These are phyloP conservation scores for Heterodera carotae DNA, from an alignment of 1,140 invertebrate genomes.

Conservation along the genomic window DNA sequence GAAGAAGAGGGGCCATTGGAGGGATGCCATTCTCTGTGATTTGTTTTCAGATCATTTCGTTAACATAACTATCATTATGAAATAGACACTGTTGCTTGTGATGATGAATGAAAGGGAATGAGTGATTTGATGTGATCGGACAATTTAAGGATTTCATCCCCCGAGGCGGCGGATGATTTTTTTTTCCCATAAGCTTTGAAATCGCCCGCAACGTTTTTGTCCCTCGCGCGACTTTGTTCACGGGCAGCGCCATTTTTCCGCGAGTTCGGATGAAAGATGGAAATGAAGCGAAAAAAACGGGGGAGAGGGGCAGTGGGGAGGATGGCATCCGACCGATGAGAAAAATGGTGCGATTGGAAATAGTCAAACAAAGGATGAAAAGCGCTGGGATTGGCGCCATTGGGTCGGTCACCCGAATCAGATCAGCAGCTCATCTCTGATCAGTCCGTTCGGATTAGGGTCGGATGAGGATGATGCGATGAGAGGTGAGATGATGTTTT, in stretches of 20 bases:
- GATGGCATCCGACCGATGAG: neutral
- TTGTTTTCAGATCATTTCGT: no score
- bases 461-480: neutral
- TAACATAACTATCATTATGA: no score
- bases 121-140: neutral
- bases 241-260: neutral
- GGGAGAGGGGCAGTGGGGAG: no score
- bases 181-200: neutral
- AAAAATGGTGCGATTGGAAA: neutral
- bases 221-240: neutral
- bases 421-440: neutral
- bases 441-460: conserved; percentile 1
- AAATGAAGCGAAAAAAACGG: neutral
- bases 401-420: neutral
- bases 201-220: neutral
- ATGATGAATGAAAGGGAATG: neutral
- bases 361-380: neutral
- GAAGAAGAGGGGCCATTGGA: no score
- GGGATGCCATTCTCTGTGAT: no score
- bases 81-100: no score
- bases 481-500: no score
- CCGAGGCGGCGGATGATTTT: no score
- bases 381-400: neutral
- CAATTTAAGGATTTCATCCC: neutral
- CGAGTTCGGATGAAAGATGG: neutral